Conservation (phyloP, 2,797 vertebrate genomes). For the Enteromius mattozi region DNA sequence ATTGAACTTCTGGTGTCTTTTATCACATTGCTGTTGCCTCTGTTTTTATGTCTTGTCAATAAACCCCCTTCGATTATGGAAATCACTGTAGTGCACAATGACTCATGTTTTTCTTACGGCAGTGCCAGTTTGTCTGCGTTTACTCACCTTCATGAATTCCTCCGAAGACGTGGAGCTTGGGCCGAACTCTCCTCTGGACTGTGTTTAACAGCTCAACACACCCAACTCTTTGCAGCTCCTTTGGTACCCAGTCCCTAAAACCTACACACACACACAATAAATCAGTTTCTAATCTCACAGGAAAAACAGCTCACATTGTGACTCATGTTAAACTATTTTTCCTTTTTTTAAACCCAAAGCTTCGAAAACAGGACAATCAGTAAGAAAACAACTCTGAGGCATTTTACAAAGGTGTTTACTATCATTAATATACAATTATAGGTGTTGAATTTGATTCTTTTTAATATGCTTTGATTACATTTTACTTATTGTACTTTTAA, state of each 20-base stretch:
- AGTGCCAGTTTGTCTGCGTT: neutral
- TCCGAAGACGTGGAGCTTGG: conserved; percentile 95
- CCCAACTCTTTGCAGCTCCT: conserved; percentile 95
- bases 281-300: neutral
- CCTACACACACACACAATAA: conserved; percentile 73
- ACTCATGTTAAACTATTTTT: neutral
- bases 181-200: conserved; percentile 92
- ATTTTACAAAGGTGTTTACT: neutral
- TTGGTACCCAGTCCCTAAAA: conserved; percentile 98
- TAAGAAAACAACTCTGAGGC: neutral
- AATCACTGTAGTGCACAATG: neutral
- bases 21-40: neutral
- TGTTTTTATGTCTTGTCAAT: neutral
- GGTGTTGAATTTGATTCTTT: no score
- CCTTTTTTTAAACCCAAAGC: neutral
- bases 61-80: neutral
- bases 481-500: no score
- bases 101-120: neutral
- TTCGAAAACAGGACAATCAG: neutral
- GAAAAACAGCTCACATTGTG: neutral
- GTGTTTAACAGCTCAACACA: conserved; percentile 98
- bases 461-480: no score
- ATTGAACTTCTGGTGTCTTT: neutral
- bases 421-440: neutral
- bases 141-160: conserved; percentile 95